These are phyloP conservation scores for Tenthredo scrophulariae DNA, from an alignment of 2,888 invertebrate species.

Conservation along the genomic window DNA sequence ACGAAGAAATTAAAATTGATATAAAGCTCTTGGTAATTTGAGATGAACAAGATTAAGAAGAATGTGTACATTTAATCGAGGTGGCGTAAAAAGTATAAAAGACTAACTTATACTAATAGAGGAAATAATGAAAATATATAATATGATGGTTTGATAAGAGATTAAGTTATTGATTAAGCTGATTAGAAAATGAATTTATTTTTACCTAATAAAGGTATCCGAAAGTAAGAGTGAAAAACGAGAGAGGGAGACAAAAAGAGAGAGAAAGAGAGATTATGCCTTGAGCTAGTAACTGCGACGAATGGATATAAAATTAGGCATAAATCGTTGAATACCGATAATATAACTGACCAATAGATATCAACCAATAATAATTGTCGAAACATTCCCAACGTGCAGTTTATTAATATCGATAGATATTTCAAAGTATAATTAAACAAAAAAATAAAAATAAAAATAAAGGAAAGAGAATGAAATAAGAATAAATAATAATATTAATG, in stretches of 20 bases:
- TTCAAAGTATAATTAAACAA: not conserved
- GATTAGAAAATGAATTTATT: constrained; percentile 38
- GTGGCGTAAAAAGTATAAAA: not conserved
- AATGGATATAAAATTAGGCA: not conserved
- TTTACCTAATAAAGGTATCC: not conserved
- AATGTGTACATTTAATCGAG: not conserved
- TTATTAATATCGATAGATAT: constrained; percentile 52
- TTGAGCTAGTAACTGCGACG: not conserved
- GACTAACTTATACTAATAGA: not conserved
- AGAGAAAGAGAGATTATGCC: not conserved
- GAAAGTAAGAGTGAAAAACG: not conserved
- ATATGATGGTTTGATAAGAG: constrained; percentile 15
- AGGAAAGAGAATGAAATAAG: not conserved
- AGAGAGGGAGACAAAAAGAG: not conserved
- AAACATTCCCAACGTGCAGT: constrained; percentile 62
- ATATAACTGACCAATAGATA: constrained; percentile 27
- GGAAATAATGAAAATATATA: constrained; percentile 10
- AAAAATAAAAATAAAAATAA: not conserved
- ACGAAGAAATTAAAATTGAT: constrained; percentile 2
- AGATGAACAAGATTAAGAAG: not conserved
- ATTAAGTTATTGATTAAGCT: constrained; percentile 47
- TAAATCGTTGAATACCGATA: not conserved
- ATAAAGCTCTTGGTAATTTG: not conserved
- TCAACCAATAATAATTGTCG: constrained; percentile 55
- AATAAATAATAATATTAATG: constrained; percentile 11